A percentile compares a stretch with the other conserved stretches of the same genome.
phyloP scores from a whole-genome alignment of 2,113 vertebrate species.

The Hippolais icterina region DNA sequence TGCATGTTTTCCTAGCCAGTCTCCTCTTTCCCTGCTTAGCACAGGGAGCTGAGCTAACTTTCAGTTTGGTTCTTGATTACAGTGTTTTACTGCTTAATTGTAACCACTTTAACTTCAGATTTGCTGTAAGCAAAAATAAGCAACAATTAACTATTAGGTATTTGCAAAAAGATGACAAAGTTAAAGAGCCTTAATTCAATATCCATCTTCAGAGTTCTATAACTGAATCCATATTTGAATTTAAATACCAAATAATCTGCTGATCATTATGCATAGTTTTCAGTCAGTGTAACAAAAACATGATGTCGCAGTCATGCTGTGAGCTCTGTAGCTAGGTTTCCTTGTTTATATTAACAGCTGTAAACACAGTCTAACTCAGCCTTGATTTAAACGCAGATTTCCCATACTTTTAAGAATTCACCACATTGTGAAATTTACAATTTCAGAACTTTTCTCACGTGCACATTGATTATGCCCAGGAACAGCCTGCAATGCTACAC shows the following conservation, averaged over 20 bases:
- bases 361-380: slow-evolving; percentile 74
- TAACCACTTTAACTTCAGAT: not conserved
- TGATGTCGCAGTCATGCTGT: slow-evolving; percentile 73
- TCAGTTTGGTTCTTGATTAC: slow-evolving; percentile 19
- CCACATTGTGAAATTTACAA: slow-evolving; percentile 4
- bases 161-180: slow-evolving; percentile 32
- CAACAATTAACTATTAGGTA: slow-evolving; percentile 28
- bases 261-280: slow-evolving; percentile 82
- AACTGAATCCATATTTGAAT: slow-evolving; percentile 73
- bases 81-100: slow-evolving; percentile 42
- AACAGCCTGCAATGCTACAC: not conserved
- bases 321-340: slow-evolving; percentile 69
- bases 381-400: slow-evolving; percentile 69
- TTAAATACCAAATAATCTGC: slow-evolving; percentile 76
- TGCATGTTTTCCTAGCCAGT: slow-evolving; percentile 9
- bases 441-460: slow-evolving; percentile 52
- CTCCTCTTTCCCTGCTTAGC: not conserved
- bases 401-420: slow-evolving; percentile 62
- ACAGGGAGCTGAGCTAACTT: slow-evolving; percentile 3
- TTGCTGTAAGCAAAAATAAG: not conserved
- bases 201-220: slow-evolving; percentile 62
- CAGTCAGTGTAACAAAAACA: slow-evolving; percentile 79
- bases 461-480: slow-evolving; percentile 16
- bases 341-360: slow-evolving; percentile 79
- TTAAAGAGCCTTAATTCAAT: slow-evolving; percentile 61